Base-by-base conservation (phyloP, 2,888 invertebrate species). In the Dicyrtoma fusca region DNA sequence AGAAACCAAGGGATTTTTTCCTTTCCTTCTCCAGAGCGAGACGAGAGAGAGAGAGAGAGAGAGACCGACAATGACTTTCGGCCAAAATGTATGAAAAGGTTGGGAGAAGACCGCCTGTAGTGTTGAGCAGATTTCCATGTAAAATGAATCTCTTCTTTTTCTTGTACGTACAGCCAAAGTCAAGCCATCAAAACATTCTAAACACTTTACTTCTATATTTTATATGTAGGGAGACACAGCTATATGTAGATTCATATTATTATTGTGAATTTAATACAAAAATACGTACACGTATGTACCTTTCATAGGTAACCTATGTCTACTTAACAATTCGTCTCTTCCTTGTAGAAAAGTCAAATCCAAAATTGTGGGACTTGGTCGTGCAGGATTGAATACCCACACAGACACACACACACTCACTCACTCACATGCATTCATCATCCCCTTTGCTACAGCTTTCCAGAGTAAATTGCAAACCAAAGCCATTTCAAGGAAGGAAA, bases 51-150 rank as follows among this genome's bases (percentile, higher is more conserved):
- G 17, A 53, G 17, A 53, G 17, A 10, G 49, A n/a, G 11, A 11
- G 17, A 49, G 17, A 49, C 59, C 26, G 59, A 59, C 34, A 59
- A 34, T 59, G 26, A 61, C 10, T 61, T 61, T 42, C 44, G 61
- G 44, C 34, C 10, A 61, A 61, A 61, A 61, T 26, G 13, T 44
- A 23, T 21, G 21, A n/a, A 25, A 21, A 26, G 25, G 26, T 10
- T 19, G 53, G 17, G 21, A 61, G 8, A 44, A 17, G 63, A 64
- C 64, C 65, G 45, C 74, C 74, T 66, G 74, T 57, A 45, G 72
- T 17, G 74, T 57, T n/a, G 34, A 34, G 34, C 61, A 74, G 47
- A 71, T 74, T 74, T 74, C 74, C 74, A 74, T 74, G 71, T 66
- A 65, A 72, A 51, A 51, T 72, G 59, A 25, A 65, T 47, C 64